Percentiles rank a stretch among this genome's conserved stretches.
Conservation (phyloP, 2,888 invertebrate genomes). For the Ernsta delagoae region DNA sequence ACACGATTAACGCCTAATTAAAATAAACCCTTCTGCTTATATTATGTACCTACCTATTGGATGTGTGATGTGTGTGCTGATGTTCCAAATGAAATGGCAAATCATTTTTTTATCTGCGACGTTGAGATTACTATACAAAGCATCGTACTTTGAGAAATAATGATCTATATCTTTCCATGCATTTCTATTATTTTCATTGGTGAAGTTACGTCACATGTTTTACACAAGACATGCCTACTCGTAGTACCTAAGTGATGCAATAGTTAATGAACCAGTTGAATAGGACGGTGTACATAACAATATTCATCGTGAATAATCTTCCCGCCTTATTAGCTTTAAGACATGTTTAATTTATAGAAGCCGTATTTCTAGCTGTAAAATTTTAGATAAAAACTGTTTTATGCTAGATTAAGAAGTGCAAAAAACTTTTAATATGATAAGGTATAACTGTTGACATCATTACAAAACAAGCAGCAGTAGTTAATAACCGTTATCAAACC, state of each 20-base stretch:
- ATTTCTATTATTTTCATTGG: too few species aligned
- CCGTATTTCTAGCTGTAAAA: neutral
- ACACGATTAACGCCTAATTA: neutral
- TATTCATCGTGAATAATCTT: neutral
- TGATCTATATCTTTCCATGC: too few species aligned
- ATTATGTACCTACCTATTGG: too few species aligned
- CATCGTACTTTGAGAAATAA: too few species aligned
- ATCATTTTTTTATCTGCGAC: too few species aligned
- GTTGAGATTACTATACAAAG: too few species aligned
- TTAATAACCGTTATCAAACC: conserved; percentile 22
- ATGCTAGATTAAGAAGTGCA: neutral
- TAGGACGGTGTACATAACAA: too few species aligned
- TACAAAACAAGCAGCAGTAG: conserved; percentile 1
- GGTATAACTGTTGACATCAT: neutral
- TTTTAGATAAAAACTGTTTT: neutral
- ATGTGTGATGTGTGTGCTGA: too few species aligned
- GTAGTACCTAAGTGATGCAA: neutral
- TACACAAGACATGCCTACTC: too few species aligned
- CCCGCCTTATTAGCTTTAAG: neutral
- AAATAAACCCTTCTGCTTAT: neutral
- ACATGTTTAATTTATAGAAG: neutral
- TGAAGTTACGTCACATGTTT: too few species aligned
- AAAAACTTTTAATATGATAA: neutral
- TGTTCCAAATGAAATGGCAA: too few species aligned
- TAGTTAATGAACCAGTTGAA: neutral